Evolutionary conservation across 2,797 vertebrate species (phyloP), one percentile per base, ranked within the genome.

Genomic region (Odontamblyopus rebecca): DNA sequence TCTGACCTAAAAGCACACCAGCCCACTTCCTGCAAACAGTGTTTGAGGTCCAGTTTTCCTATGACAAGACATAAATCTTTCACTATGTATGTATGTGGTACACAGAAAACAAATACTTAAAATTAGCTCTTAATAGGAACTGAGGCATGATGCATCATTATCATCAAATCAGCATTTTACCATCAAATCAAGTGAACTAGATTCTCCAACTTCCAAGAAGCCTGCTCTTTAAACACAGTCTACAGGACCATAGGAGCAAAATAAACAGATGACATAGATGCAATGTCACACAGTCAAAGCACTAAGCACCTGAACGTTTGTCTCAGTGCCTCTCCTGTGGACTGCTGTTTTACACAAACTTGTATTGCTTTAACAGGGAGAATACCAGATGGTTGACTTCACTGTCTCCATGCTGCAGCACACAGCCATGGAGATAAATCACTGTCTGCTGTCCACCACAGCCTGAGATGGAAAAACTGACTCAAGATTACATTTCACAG

Each of bases 361-460:
- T 83, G 79, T 84, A 90, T 89, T 88, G 85, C 86, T 91, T 89
- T 89, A 88, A 78, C 86, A 89, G 90, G 82, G 75, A 61, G 89
- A 86, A 90, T 83, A 84, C 89, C 92, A 92, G 88, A 89, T 92
- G 92, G 86, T 91, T 92, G 91, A 88, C 85, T 88, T 92, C 89
- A 92, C 85, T 82, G 86, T 92, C 89, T 92, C 83, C 76, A 6
- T 7, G 29, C 83, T 84, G 85, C 75, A 88, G 82, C 83, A 73
- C 84, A 71, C 78, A 86, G 82, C 74, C 56, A 65, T 30, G 73
- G 30, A 85, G 89, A 93, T 92, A 92, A 92, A 93, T 91, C 89
- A 87, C 44, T 48, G 44, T 48, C 44, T 48, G 79, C 85, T 56
- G 48, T 83, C 81, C 76, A 76, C 83, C 82, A 73, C 88, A 86